Percentiles rank a stretch among this genome's conserved stretches.
Conservation (phyloP, 1,140 invertebrate genomes). For the Doryteuthis pealeii region DNA sequence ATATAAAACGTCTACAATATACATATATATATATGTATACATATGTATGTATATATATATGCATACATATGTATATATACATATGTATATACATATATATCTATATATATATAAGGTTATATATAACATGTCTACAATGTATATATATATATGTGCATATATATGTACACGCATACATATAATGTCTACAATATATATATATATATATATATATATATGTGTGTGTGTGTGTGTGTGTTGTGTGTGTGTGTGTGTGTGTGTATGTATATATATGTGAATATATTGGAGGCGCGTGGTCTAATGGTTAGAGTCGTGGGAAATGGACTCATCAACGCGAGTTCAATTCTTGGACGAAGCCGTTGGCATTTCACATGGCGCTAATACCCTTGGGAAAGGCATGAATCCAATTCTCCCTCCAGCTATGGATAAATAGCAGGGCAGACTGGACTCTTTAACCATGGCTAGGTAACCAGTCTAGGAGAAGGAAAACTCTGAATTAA, state of each 20-base stretch:
- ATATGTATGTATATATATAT: slow-evolving; percentile 1
- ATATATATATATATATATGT: slow-evolving; percentile 12
- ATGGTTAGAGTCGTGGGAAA: too few species aligned
- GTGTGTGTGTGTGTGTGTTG: slow-evolving; percentile 22
- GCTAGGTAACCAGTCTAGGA: too few species aligned
- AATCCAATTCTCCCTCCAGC: too few species aligned
- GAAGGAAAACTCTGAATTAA: too few species aligned
- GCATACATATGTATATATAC: slow-evolving; percentile 18
- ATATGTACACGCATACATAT: background rate
- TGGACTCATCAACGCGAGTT: too few species aligned
- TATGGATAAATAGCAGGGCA: too few species aligned
- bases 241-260: slow-evolving; percentile 22
- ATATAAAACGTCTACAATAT: too few species aligned
- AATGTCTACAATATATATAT: background rate
- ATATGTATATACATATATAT: slow-evolving; percentile 22
- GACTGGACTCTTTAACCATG: too few species aligned
- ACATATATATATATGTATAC: slow-evolving; percentile 16
- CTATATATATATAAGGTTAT: slow-evolving; percentile 19
- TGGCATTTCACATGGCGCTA: too few species aligned
- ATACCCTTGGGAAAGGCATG: too few species aligned
- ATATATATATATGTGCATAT: slow-evolving; percentile 6
- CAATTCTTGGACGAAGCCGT: too few species aligned
- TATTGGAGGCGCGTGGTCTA: too few species aligned
- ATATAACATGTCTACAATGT: slow-evolving; percentile 18
- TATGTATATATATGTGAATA: slow-evolving; percentile 7